A percentile compares a stretch with the other conserved stretches of the same genome.
phyloP scores from a whole-genome alignment of 2,797 vertebrate genomes.

The Cirrhinus mrigala region DNA sequence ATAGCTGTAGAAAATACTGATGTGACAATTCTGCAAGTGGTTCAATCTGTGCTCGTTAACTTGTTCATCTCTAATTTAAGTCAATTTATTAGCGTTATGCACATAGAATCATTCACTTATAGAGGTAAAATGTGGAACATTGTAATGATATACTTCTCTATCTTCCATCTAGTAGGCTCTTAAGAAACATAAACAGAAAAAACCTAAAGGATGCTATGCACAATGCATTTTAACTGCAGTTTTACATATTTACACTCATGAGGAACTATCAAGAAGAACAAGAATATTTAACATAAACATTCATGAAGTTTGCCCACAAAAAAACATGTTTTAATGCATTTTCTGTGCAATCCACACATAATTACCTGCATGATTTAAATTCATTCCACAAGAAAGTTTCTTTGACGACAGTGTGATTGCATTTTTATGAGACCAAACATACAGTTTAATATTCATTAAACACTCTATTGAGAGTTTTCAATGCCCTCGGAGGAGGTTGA shows the following conservation, averaged over 20 bases:
- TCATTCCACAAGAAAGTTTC: background rate
- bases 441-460: conserved; percentile 40
- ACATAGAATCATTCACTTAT: background rate
- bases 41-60: background rate
- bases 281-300: background rate
- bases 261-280: background rate
- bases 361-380: conserved; percentile 35
- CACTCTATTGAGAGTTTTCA: conserved; percentile 21
- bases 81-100: background rate
- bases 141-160: background rate
- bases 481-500: conserved; percentile 24
- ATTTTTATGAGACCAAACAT: conserved; percentile 43
- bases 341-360: conserved; percentile 14
- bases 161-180: background rate
- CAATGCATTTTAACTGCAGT: background rate
- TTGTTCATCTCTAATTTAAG: background rate
- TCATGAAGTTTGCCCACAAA: background rate
- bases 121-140: background rate
- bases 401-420: conserved; percentile 23
- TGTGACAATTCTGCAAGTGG: background rate
- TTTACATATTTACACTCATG: background rate
- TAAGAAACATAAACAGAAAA: background rate
- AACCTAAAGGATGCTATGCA: background rate
- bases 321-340: background rate
- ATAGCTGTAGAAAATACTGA: background rate